phyloP scores from a whole-genome alignment of 2,888 invertebrate genomes.

The Phyto melanocephala region DNA sequence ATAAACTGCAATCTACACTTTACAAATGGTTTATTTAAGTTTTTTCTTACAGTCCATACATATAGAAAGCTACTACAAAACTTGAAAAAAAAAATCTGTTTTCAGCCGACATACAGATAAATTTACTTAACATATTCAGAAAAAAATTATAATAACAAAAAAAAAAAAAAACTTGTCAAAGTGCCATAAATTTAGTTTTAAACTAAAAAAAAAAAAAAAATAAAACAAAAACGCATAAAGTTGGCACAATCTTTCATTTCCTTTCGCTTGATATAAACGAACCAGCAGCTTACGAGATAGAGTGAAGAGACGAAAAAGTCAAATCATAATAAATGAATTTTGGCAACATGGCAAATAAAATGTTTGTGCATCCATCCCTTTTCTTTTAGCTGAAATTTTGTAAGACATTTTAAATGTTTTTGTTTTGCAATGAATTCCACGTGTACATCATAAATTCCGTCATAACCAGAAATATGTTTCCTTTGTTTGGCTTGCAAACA shows the following conservation, averaged over 20 bases:
- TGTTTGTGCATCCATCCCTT: slow-evolving; percentile 6
- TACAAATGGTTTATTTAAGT: slow-evolving; percentile 34
- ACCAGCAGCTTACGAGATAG: not conserved
- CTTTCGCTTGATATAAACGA: slow-evolving; percentile 22
- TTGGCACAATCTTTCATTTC: slow-evolving; percentile 59
- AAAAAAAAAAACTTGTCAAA: slow-evolving; percentile 50
- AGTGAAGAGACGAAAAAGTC: not conserved
- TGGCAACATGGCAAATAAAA: slow-evolving; percentile 49
- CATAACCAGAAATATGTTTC: slow-evolving; percentile 51
- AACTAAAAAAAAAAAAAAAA: no score
- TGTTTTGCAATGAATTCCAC: slow-evolving; percentile 44
- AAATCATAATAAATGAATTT: slow-evolving; percentile 36
- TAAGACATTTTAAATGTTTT: not conserved
- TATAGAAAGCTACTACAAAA: slow-evolving; percentile 6
- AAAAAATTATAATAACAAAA: not conserved
- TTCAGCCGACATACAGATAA: slow-evolving; percentile 33
- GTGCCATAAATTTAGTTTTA: slow-evolving; percentile 59
- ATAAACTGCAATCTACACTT: not conserved
- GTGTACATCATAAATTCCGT: slow-evolving; percentile 50
- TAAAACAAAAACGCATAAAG: slow-evolving; percentile 61
- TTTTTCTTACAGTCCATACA: not conserved
- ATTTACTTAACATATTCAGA: slow-evolving; percentile 8
- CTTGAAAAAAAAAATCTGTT: not conserved
- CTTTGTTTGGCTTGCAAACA: slow-evolving; percentile 28
- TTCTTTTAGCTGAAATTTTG: not conserved